These are phyloP conservation scores for Clitarchus hookeri DNA, from an alignment of 2,888 invertebrate species.

Conservation along the genomic window DNA sequence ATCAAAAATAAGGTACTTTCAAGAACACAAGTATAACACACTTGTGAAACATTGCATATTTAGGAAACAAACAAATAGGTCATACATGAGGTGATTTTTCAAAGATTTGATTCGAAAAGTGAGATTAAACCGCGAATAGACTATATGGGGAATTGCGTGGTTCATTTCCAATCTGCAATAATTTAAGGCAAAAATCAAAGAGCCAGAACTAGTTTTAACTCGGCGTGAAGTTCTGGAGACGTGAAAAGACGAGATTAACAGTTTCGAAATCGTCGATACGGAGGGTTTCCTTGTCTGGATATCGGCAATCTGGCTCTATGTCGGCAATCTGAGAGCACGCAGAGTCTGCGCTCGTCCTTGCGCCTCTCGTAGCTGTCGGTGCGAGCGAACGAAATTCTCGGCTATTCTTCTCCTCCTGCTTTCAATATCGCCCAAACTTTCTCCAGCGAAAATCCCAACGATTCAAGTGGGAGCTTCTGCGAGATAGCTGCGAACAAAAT, in stretches of 20 bases:
- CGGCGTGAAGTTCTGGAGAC: too few species aligned
- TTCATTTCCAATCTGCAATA: too few species aligned
- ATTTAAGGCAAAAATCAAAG: too few species aligned
- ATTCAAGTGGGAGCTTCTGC: neutral
- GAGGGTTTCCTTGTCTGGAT: neutral
- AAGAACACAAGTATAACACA: too few species aligned
- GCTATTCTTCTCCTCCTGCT: neutral
- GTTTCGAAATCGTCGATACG: neutral
- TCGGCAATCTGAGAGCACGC: neutral
- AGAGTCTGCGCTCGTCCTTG: neutral
- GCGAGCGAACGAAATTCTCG: neutral
- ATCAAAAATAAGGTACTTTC: too few species aligned
- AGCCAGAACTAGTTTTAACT: too few species aligned
- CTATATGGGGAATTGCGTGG: too few species aligned
- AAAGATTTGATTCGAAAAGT: too few species aligned
- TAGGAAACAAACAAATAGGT: too few species aligned
- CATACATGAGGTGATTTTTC: too few species aligned
- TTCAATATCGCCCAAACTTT: neutral
- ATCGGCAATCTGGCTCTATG: neutral
- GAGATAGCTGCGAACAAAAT: neutral
- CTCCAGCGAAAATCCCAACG: neutral
- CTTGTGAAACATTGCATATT: too few species aligned
- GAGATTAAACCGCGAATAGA: too few species aligned
- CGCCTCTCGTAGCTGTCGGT: neutral
- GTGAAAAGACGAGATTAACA: neutral